Percentiles rank a stretch among this genome's conserved stretches.
These are phyloP conservation scores for Ictalurus punctatus DNA, from an alignment of 2,113 vertebrate species.

Conservation along the genomic window DNA sequence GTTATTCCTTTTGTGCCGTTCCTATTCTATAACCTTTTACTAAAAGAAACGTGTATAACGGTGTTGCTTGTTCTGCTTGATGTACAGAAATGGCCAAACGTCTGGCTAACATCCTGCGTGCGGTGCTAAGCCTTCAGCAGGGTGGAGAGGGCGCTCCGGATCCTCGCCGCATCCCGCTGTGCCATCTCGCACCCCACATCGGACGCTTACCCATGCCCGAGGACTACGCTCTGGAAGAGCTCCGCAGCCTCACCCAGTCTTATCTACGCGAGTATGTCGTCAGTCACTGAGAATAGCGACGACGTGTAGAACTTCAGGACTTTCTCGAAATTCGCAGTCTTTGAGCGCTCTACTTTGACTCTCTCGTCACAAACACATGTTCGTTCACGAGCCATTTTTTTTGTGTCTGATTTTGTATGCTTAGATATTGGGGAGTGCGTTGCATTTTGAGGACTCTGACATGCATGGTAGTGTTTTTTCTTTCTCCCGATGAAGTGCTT, in stretches of 20 bases:
- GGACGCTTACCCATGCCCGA: conserved; percentile 91
- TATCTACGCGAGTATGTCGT: conserved; percentile 85
- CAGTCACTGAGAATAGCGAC: conserved; percentile 67
- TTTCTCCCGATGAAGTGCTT: not conserved
- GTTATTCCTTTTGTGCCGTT: too few relatives aligned
- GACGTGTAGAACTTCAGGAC: not conserved
- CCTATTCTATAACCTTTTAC: too few relatives aligned
- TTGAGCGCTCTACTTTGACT: not conserved
- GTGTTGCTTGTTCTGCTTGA: not conserved
- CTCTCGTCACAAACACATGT: conserved; percentile 1
- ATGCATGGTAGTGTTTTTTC: not conserved
- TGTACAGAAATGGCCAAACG: conserved; percentile 93
- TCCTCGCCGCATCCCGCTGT: conserved; percentile 72
- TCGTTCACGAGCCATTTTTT: conserved; percentile 52
- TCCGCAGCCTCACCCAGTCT: conserved; percentile 86
- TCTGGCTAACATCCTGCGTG: conserved; percentile 86
- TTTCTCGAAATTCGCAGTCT: not conserved
- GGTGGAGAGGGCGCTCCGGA: conserved; percentile 65
- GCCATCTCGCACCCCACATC: conserved; percentile 84
- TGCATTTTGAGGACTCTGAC: not conserved
- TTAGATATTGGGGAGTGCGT: conserved; percentile 34
- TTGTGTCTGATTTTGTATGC: conserved; percentile 39
- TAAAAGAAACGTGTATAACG: not conserved
- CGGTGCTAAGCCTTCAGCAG: conserved; percentile 86
- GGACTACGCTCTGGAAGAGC: conserved; percentile 93